Evolutionary conservation across 2,113 vertebrate genomes (phyloP).

Genomic region (Siniperca chuatsi): DNA sequence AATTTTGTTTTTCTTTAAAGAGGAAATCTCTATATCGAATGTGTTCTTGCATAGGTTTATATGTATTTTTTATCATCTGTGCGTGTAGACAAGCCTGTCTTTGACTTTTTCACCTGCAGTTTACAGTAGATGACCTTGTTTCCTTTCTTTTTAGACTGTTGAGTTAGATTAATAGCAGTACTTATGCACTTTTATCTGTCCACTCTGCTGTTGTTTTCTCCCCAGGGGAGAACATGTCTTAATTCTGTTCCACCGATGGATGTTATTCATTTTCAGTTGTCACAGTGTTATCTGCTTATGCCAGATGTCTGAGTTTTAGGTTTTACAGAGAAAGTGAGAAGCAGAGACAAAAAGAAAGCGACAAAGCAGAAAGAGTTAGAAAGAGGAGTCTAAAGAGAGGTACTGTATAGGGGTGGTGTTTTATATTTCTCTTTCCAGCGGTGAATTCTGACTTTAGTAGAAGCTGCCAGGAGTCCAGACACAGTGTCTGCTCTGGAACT

Average conservation of each 20-base stretch:
- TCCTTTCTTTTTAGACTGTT: background rate
- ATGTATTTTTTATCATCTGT: background rate
- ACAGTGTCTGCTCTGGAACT: slow-evolving; percentile 37
- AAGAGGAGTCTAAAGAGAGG: background rate
- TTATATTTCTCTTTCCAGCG: slow-evolving; percentile 16
- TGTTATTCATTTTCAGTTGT: slow-evolving; percentile 21
- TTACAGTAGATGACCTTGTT: background rate
- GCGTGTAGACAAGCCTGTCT: background rate
- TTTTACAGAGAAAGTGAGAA: background rate
- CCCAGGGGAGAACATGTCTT: background rate
- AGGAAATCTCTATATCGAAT: background rate
- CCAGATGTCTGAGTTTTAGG: slow-evolving; percentile 27
- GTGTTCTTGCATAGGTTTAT: background rate
- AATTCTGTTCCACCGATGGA: slow-evolving; percentile 21
- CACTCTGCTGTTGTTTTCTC: background rate
- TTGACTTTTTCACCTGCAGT: background rate
- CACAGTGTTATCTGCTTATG: slow-evolving; percentile 20
- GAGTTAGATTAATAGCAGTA: background rate
- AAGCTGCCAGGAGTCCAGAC: slow-evolving; percentile 32
- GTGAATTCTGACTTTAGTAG: slow-evolving; percentile 38
- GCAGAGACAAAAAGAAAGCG: background rate
- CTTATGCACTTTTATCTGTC: background rate
- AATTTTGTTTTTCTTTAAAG: background rate
- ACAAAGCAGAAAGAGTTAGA: slow-evolving; percentile 14
- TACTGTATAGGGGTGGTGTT: background rate